Conservation (phyloP, 2,113 vertebrate genomes). For the Callospermophilus lateralis region DNA sequence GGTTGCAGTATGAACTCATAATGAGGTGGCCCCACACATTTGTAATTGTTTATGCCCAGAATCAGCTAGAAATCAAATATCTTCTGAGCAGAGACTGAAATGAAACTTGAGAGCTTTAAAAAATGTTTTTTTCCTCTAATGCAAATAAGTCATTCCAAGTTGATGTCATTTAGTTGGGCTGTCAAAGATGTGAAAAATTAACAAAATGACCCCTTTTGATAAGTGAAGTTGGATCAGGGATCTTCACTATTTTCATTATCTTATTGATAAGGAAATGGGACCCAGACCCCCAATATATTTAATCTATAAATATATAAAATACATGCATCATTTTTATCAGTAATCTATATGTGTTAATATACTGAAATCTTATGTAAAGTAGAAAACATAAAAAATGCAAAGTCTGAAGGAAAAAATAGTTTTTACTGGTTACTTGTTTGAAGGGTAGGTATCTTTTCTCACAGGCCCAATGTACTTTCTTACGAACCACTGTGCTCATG, state of each 20-base stretch:
- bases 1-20: constrained; percentile 90
- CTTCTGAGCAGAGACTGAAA: constrained; percentile 31
- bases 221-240: not conserved
- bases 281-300: not conserved
- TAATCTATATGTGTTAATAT: not conserved
- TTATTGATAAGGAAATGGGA: constrained; percentile 22
- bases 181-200: not conserved
- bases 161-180: constrained; percentile 7
- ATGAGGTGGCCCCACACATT: constrained; percentile 92
- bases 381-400: not conserved
- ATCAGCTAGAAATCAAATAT: constrained; percentile 56
- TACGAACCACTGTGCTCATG: not conserved
- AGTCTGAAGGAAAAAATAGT: no score
- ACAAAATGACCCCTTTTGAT: not conserved
- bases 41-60: constrained; percentile 87
- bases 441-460: not conserved
- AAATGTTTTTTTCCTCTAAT: not conserved
- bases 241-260: not conserved
- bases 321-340: not conserved
- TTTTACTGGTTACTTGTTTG: not conserved
- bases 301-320: no score
- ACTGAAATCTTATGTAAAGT: not conserved
- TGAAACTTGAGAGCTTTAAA: not conserved
- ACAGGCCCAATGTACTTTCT: no score
- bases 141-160: constrained; percentile 7